These are phyloP conservation scores for Grapholita molesta DNA, from an alignment of 1,140 invertebrate genomes.

Conservation along the genomic window DNA sequence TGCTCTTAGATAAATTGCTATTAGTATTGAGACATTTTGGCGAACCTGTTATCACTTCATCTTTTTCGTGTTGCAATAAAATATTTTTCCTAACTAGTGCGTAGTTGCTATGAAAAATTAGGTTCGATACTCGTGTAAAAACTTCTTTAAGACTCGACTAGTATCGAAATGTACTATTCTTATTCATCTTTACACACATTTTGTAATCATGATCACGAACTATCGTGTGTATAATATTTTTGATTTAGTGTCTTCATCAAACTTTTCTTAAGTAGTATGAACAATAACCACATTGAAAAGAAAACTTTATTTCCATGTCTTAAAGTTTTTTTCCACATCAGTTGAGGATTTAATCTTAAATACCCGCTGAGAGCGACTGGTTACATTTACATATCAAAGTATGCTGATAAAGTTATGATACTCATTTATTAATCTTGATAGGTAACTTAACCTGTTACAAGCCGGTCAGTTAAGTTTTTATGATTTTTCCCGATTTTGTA, in stretches of 20 bases:
- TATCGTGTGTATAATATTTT: background rate
- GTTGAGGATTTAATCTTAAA: background rate
- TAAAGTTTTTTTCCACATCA: background rate
- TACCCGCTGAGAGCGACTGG: slow-evolving; percentile 8
- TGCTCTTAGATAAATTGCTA: background rate
- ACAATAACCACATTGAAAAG: background rate
- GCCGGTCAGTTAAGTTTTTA: slow-evolving; percentile 1
- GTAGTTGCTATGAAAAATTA: too few relatives aligned
- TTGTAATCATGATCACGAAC: background rate
- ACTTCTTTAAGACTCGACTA: too few relatives aligned
- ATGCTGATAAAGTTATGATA: slow-evolving; percentile 14
- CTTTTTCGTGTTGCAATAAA: too few relatives aligned
- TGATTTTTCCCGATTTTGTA: slow-evolving; percentile 4
- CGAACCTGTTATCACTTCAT: too few relatives aligned
- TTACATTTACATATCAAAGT: slow-evolving; percentile 11
- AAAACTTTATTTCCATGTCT: background rate
- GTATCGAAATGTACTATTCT: background rate
- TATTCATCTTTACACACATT: background rate
- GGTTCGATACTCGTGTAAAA: too few relatives aligned
- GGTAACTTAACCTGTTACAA: background rate
- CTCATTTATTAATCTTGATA: slow-evolving; percentile 10
- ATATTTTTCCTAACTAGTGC: too few relatives aligned
- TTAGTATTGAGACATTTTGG: background rate
- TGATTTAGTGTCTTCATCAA: slow-evolving; percentile 3
- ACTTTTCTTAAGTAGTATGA: background rate